Base-by-base conservation (phyloP, 2,888 invertebrate genomes). In the Saturnia japonica region DNA sequence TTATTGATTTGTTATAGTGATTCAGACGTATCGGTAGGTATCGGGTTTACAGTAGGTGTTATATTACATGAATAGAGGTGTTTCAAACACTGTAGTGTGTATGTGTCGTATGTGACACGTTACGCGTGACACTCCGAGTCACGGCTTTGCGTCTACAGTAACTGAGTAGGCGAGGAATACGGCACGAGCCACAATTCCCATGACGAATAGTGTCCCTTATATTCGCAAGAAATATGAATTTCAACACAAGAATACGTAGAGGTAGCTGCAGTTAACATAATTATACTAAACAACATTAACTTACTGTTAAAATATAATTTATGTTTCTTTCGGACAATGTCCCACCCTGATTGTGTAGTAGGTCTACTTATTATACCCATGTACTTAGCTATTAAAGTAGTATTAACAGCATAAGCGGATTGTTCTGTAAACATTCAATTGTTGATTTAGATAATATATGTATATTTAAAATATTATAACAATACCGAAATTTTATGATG, bases 371-470 rank as follows among this genome's bases (percentile, higher is more conserved):
- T 6, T 34, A 6, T 34, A 34, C 64, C 9, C 64, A 40, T 40
- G 64, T 64, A 19, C 11, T n/a, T 64, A 64, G 64, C 64, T n/a
- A 19, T 19, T 64, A 40, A 19, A 12, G 64, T 22, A 8, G 45
- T 45, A 25, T 25, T 25, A 34, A 47, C 19, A 47, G 47, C 34
- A 19, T 19, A 47, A 12, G 2, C 45, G 45, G 14, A 47, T 8
- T 4, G 45, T 19, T 16, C n/a, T n/a, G n/a, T n/a, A n/a, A n/a
- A n/a, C n/a, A n/a, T n/a, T n/a, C 40, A 64, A 64, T 64, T 64
- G 64, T 64, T 64, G 64, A 64, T 64, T 40, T 34, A 64, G n/a
- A 40, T 64, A 40, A 34, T 64, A n/a, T 64, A 64, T 64, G 40
- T 64, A 64, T 40, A 64, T 19, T 40, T 19, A 19, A 40, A 40